A percentile compares a stretch with the other conserved stretches of the same genome.
These are phyloP conservation scores for Anhinga rufa DNA, from an alignment of 2,113 vertebrate genomes.

Conservation along the genomic window DNA sequence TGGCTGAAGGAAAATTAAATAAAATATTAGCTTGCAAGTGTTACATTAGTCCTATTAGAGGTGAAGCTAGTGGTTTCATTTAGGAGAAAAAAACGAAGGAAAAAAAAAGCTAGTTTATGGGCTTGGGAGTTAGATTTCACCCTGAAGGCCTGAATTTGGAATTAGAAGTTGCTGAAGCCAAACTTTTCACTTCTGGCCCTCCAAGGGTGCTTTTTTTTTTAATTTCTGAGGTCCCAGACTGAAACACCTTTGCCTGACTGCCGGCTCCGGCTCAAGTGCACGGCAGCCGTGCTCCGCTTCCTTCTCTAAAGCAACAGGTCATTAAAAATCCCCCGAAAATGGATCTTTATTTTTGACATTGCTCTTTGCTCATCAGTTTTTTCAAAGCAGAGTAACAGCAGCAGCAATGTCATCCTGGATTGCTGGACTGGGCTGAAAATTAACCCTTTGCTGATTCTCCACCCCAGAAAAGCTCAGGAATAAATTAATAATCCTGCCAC, in stretches of 20 bases:
- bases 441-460: neutral
- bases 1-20: neutral
- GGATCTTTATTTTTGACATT: neutral
- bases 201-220: neutral
- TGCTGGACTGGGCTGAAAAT: neutral
- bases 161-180: neutral
- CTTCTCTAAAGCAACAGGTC: neutral
- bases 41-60: neutral
- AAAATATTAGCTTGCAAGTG: neutral
- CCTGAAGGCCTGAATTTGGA: neutral
- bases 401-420: neutral
- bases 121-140: neutral
- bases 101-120: neutral
- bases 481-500: neutral
- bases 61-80: neutral
- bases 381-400: neutral
- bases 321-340: neutral
- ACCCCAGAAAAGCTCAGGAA: neutral
- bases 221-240: neutral
- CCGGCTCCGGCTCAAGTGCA: neutral
- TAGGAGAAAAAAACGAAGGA: neutral
- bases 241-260: neutral
- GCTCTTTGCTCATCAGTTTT: neutral
- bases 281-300: neutral
- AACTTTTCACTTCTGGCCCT: neutral